These are phyloP conservation scores for Callyntrura guangdongensis DNA, from an alignment of 2,888 invertebrate species.

Conservation along the genomic window DNA sequence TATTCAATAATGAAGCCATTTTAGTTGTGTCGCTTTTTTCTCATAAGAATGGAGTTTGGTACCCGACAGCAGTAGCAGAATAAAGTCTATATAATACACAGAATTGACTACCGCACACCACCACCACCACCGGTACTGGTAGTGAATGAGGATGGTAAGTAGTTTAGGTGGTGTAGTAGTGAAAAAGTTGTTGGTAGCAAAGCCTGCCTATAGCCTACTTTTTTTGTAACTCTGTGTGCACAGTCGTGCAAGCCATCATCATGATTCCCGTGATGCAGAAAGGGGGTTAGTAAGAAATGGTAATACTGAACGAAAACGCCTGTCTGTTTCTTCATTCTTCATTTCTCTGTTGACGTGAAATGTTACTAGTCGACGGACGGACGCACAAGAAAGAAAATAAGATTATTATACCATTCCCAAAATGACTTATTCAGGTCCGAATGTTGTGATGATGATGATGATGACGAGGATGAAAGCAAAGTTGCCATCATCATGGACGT, in stretches of 20 bases:
- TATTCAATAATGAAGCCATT: conserved; percentile 5
- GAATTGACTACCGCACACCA: too few species aligned
- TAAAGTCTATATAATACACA: background rate
- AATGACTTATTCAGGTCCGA: conserved; percentile 40
- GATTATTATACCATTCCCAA: conserved; percentile 18
- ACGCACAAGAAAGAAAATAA: background rate
- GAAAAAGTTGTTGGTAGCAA: background rate
- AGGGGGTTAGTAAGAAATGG: conserved; percentile 47
- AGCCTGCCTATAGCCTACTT: conserved; percentile 30
- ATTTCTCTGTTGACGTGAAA: background rate
- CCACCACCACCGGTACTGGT: too few species aligned
- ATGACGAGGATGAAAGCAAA: conserved; percentile 22
- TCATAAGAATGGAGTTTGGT: background rate
- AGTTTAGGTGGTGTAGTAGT: background rate
- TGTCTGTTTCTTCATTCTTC: conserved; percentile 22
- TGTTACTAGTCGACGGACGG: background rate
- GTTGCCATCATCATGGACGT: conserved; percentile 64
- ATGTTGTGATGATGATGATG: background rate
- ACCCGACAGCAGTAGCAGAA: background rate
- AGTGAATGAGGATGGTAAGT: background rate
- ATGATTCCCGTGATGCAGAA: conserved; percentile 51
- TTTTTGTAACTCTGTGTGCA: background rate
- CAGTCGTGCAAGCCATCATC: conserved; percentile 32
- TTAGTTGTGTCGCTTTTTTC: conserved; percentile 7
- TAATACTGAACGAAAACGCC: conserved; percentile 1